Evolutionary conservation across 2,888 invertebrate genomes (phyloP).

Genomic region (Synergus laeviventris): DNA sequence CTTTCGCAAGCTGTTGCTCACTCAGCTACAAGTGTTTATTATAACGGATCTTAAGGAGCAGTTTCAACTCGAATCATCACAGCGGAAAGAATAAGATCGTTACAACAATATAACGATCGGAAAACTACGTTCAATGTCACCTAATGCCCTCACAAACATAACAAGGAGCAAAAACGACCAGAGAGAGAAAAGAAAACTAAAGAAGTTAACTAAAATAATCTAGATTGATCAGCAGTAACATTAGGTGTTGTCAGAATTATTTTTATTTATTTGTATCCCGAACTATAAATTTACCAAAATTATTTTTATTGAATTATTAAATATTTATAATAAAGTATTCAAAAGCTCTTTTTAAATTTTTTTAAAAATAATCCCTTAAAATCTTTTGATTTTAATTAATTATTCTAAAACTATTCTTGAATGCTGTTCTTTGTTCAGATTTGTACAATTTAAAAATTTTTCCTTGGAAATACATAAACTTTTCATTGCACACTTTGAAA

Average conservation of each 20-base stretch:
- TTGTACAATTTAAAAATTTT: too few species aligned
- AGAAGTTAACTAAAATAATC: not conserved
- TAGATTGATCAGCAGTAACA: not conserved
- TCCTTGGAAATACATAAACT: too few species aligned
- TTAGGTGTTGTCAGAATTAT: not conserved
- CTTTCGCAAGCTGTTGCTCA: slow-evolving; percentile 41
- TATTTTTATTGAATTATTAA: too few species aligned
- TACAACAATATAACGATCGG: not conserved
- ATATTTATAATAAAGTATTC: too few species aligned
- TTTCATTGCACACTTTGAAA: too few species aligned
- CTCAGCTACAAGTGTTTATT: slow-evolving; percentile 34
- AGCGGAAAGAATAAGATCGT: not conserved
- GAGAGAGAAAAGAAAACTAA: not conserved
- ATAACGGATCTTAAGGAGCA: slow-evolving; percentile 23
- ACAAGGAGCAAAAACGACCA: not conserved
- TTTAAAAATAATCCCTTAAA: too few species aligned
- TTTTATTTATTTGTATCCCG: too few species aligned
- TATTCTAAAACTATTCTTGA: too few species aligned
- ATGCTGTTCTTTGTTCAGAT: too few species aligned
- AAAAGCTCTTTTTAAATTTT: too few species aligned
- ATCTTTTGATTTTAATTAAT: too few species aligned
- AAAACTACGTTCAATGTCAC: slow-evolving; percentile 17
- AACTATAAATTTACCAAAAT: too few species aligned
- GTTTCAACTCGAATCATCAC: not conserved
- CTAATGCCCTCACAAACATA: slow-evolving; percentile 27